A percentile compares a stretch with the other conserved stretches of the same genome.
phyloP scores from a whole-genome alignment of 2,113 vertebrate genomes.

The Cottus gobio region DNA sequence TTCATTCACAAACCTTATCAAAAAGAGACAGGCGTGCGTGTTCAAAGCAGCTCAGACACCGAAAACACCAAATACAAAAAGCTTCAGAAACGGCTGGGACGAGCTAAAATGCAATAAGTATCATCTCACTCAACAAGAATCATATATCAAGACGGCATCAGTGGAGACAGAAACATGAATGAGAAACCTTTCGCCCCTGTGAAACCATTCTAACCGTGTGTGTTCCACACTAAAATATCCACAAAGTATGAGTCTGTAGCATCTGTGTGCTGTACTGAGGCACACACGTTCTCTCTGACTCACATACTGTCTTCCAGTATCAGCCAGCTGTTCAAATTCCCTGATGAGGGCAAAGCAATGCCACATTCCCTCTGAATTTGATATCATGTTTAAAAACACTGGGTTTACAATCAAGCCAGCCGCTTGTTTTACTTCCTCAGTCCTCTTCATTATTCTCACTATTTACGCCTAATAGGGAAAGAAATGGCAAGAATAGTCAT shows the following conservation, averaged over 20 bases:
- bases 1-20: conserved; percentile 28
- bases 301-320: conserved; percentile 27
- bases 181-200: conserved; percentile 56
- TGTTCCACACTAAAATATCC: conserved; percentile 46
- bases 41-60: conserved; percentile 15
- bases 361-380: conserved; percentile 44
- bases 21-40: conserved; percentile 38
- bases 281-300: background rate
- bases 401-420: conserved; percentile 39
- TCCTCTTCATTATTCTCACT: conserved; percentile 34
- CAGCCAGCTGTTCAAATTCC: conserved; percentile 60
- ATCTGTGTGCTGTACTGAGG: conserved; percentile 56
- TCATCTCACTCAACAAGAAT: conserved; percentile 67
- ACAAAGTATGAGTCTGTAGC: conserved; percentile 56
- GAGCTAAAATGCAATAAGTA: conserved; percentile 40
- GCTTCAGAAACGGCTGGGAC: conserved; percentile 22
- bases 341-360: conserved; percentile 39
- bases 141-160: conserved; percentile 52
- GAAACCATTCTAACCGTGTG: conserved; percentile 42
- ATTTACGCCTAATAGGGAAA: conserved; percentile 15
- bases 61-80: conserved; percentile 39
- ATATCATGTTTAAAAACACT: conserved; percentile 38
- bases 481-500: conserved; percentile 17
- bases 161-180: conserved; percentile 66
- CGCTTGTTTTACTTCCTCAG: conserved; percentile 25